These are phyloP conservation scores for Patella depressa DNA, from an alignment of 2,888 invertebrate species.

Conservation along the genomic window DNA sequence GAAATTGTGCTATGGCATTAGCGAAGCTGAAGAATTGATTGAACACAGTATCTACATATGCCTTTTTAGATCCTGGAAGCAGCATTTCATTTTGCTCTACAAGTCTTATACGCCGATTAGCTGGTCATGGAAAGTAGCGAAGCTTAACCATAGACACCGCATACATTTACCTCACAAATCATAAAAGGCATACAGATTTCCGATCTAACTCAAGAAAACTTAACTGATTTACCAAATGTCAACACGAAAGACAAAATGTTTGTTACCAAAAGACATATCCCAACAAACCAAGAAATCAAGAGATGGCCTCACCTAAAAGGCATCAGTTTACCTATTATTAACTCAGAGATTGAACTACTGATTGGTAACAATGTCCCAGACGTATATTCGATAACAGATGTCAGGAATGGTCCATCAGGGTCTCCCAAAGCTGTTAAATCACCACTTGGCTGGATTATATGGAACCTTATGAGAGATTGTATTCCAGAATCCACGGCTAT, in stretches of 20 bases:
- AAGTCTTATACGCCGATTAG: too few relatives aligned
- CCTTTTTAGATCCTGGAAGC: too few relatives aligned
- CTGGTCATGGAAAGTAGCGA: too few relatives aligned
- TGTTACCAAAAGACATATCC: background rate
- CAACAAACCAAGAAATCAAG: background rate
- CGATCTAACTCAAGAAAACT: slow-evolving; percentile 21
- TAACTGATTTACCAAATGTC: slow-evolving; percentile 25
- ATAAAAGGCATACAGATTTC: slow-evolving; percentile 15
- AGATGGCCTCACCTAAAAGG: background rate
- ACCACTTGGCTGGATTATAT: too few relatives aligned
- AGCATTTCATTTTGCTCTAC: too few relatives aligned
- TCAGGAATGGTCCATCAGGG: slow-evolving; percentile 1
- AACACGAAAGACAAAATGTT: slow-evolving; percentile 33
- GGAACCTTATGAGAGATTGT: background rate
- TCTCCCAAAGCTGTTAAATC: slow-evolving; percentile 17
- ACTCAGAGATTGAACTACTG: background rate
- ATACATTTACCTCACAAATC: too few relatives aligned
- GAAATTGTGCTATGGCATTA: too few relatives aligned
- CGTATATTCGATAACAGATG: background rate
- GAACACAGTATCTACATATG: too few relatives aligned
- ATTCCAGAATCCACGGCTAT: background rate
- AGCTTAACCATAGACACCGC: too few relatives aligned
- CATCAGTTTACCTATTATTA: background rate
- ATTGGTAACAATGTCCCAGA: slow-evolving; percentile 14
- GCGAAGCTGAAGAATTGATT: too few relatives aligned